Evolutionary conservation across 2,797 vertebrate genomes (phyloP), one percentile per base, ranked within the genome.

Genomic region (Ceyx erithaca): DNA sequence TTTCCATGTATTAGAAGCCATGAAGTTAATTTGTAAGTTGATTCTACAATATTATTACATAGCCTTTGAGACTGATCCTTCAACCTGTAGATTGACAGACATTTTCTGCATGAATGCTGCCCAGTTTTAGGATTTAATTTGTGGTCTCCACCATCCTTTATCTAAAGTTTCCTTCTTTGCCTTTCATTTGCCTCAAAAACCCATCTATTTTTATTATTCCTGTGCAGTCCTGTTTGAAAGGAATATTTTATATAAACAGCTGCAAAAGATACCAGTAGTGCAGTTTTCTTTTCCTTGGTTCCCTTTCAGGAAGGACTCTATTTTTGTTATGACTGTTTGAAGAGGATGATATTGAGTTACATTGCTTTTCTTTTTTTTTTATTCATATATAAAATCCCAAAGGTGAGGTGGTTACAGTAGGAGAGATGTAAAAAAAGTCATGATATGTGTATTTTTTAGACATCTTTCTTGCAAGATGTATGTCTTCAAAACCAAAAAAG

Each of bases 311-410:
- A 94, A 93, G 92, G 68, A 75, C 70, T 94, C 37, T 43, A 6
- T 89, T 95, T 95, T 95, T 95, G 91, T 94, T 95, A 88, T 93
- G 89, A 80, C 86, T 92, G 67, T 88, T 94, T 88, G 80, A 90
- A 91, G 69, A 92, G 51, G 75, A 70, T 88, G 68, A 62, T 92
- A 92, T 81, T 91, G 73, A 93, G 71, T 96, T 96, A 88, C 83
- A 45, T 7, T 81, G 79, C 1, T 5, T 49, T 49, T 25, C 0
- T 30, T 41, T 87, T 81, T 92, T 88, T 45, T 28, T 58, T 88
- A 71, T 55, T 92, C 69, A 28, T 77, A 80, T 73, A 23, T 88
- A 84, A 88, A 92, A 92, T 92, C 68, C 71, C 90, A 70, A 18
- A 5, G 68, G 85, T 84, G 86, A 90, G 49, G 79, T 88, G 52